Evolutionary conservation across 2,888 invertebrate genomes (phyloP).

Genomic region (Tetrapedia diversipes): DNA sequence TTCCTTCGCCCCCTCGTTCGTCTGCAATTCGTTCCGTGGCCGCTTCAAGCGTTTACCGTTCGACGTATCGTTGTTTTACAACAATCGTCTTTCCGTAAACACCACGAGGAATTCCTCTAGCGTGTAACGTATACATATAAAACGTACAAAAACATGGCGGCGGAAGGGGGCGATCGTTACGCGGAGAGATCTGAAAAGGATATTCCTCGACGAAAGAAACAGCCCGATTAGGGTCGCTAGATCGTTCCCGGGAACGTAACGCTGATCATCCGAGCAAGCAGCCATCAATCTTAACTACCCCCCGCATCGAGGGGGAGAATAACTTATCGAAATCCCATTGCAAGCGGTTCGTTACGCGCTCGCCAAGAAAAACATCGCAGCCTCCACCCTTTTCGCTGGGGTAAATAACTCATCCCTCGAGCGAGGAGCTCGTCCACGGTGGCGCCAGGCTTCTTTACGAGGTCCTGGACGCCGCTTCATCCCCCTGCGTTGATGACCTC

Average conservation of each 20-base stretch:
- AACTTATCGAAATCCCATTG: constrained; percentile 56
- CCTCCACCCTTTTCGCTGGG: constrained; percentile 64
- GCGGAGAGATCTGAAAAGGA: constrained; percentile 25
- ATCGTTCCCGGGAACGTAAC: constrained; percentile 15
- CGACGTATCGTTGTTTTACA: constrained; percentile 15
- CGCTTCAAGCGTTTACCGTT: not conserved
- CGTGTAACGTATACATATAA: not conserved
- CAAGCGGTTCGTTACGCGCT: constrained; percentile 50
- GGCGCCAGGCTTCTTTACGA: constrained; percentile 81
- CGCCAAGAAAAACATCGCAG: constrained; percentile 51
- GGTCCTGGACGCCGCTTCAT: constrained; percentile 58
- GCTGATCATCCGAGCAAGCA: constrained; percentile 30
- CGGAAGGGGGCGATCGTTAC: too few species aligned
- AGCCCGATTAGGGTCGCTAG: constrained; percentile 16
- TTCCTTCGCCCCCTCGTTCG: not conserved
- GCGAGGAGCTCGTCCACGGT: constrained; percentile 73
- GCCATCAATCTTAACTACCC: constrained; percentile 42
- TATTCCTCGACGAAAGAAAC: constrained; percentile 17
- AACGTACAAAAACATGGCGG: constrained; percentile 7
- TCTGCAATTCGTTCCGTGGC: not conserved
- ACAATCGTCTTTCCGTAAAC: not conserved
- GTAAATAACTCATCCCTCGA: constrained; percentile 77
- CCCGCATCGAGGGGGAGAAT: constrained; percentile 29
- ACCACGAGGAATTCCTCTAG: too few species aligned
- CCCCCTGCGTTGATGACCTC: constrained; percentile 38